Base-by-base conservation (phyloP, 2,888 invertebrate genomes). In the Drosophila barbarae region DNA sequence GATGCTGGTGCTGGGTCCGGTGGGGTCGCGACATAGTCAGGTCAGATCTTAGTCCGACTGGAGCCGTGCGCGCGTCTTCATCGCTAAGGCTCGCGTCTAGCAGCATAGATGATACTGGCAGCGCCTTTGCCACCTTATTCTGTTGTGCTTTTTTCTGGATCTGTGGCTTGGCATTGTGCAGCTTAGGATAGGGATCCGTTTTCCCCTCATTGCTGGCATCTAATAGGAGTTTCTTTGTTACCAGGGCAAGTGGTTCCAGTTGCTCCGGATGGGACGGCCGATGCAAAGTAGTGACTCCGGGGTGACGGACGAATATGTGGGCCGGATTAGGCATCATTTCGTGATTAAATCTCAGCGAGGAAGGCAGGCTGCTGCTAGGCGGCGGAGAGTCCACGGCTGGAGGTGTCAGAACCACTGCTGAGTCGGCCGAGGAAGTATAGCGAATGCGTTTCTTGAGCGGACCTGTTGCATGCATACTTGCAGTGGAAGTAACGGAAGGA, bases 361-460 rank as follows among this genome's bases (percentile, higher is more conserved):
- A n/a, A 7, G 54, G 10, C 21, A 47, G 50, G 21, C 50, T 50
- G 12, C 21, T 55, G 36, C 44, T 67, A 8, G 84, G 75, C 5
- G 81, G 75, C 78, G 86, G 26, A 93, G 94, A 3, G 90, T 92
- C 73, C 76, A 87, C 26, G 12, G 73, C 72, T 1, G 87, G 85
- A 18, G 87, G 85, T 13, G 88, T 86, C 35, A 86, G 34, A 12
- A 86, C 73, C 28, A 86, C 83, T 34, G 80, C 85, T 21, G 88
- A 87, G 56, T 88, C 87, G 0, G 85, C 82, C 26, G 79, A 79
- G 2, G 86, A 84, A 15, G 91, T 90, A 61, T 92, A 90, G 32
- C 93, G 92, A 85, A 93, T 92, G 42, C 94, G 91, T 86, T 95
- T 95, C 87, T 95, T 94, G 0, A 94, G 91, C 0, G 95, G 94